A percentile compares a stretch with the other conserved stretches of the same genome.
Evolutionary conservation across 1,140 invertebrate species (phyloP).

Genomic region (Leptestheria dahalacensis): DNA sequence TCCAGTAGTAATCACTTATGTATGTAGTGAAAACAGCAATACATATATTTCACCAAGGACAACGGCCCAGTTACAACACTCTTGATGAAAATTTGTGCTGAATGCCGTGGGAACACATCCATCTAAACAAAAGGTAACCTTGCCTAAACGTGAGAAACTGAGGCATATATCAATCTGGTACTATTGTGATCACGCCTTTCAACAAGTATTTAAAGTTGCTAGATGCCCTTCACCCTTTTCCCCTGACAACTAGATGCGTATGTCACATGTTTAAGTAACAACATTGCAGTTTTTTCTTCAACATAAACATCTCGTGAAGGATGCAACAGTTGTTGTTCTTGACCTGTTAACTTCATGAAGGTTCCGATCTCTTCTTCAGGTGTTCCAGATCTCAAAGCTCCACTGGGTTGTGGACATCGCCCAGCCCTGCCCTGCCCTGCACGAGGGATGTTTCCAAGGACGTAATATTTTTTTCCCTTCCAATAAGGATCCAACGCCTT

Average conservation of each 20-base stretch:
- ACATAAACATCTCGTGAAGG: not conserved
- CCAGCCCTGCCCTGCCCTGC: too few relatives aligned
- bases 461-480: too few relatives aligned
- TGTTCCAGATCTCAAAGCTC: not conserved
- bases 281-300: too few relatives aligned
- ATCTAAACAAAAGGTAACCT: not conserved
- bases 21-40: too few relatives aligned
- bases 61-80: not conserved
- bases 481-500: too few relatives aligned
- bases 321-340: not conserved
- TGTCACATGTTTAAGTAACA: too few relatives aligned
- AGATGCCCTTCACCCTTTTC: not conserved
- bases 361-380: not conserved
- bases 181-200: not conserved
- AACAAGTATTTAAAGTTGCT: not conserved
- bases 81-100: not conserved
- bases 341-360: not conserved
- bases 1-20: not conserved
- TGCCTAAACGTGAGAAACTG: not conserved
- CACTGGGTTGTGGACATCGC: not conserved
- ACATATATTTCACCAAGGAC: too few relatives aligned
- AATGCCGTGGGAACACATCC: not conserved
- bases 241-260: too few relatives aligned
- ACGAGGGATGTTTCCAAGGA: too few relatives aligned
- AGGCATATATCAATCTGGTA: not conserved